Evolutionary conservation across 1,140 invertebrate species (phyloP).

Genomic region (Hormaphis cornu): DNA sequence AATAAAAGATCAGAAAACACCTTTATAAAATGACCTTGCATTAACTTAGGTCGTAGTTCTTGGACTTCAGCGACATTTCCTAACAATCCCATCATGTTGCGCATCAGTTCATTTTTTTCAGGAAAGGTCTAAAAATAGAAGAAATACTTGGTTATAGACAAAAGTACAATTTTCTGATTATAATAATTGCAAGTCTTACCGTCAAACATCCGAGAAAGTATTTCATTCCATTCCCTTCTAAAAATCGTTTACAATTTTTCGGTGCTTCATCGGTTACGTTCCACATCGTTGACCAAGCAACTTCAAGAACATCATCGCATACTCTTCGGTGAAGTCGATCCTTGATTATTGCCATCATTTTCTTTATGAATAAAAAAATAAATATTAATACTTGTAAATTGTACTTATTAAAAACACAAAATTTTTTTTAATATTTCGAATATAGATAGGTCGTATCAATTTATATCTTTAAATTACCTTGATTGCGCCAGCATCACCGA

Average conservation of each 20-base stretch:
- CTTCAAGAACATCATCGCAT: conserved; percentile 93
- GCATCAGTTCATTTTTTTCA: conserved; percentile 73
- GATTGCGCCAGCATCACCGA: conserved; percentile 83
- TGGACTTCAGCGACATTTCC: conserved; percentile 95
- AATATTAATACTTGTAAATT: no score
- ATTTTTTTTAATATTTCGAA: neutral
- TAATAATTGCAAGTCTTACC: conserved; percentile 44
- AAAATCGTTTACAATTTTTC: conserved; percentile 80
- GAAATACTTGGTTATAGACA: conserved; percentile 11
- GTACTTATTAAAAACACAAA: no score
- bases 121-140: conserved; percentile 60
- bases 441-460: neutral
- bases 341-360: conserved; percentile 75
- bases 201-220: conserved; percentile 75
- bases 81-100: conserved; percentile 93
- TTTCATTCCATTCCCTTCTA: conserved; percentile 75
- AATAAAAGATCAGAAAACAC: conserved; percentile 79
- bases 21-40: conserved; percentile 71
- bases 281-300: conserved; percentile 96
- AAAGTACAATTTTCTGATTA: neutral
- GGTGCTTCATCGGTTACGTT: conserved; percentile 96
- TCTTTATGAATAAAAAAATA: no score
- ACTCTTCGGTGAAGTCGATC: conserved; percentile 59
- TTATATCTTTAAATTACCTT: conserved; percentile 47
- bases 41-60: conserved; percentile 68